Evolutionary conservation across 2,888 invertebrate genomes (phyloP).

Genomic region (Onchidella celtica): DNA sequence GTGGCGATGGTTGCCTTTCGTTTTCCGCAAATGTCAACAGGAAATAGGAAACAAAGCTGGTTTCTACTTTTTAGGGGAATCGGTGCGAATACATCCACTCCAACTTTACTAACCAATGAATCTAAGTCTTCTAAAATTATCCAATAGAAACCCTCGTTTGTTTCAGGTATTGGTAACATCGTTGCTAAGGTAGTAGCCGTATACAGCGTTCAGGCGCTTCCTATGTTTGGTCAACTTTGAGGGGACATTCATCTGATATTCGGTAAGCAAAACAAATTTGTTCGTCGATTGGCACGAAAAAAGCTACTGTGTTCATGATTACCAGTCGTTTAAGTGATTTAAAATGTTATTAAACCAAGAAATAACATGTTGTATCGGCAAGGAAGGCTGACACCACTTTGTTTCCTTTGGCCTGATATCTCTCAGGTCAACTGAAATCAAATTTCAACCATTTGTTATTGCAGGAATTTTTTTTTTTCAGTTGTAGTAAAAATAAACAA

Average conservation of each 20-base stretch:
- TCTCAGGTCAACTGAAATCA: no score
- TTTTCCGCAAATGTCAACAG: neutral
- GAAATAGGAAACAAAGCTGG: neutral
- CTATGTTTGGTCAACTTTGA: neutral
- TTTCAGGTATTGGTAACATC: neutral
- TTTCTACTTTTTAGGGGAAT: neutral
- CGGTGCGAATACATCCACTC: neutral
- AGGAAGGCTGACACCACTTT: no score
- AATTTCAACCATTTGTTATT: no score
- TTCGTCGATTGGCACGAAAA: no score
- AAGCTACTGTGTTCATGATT: no score
- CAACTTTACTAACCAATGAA: neutral
- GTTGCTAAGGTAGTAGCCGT: neutral
- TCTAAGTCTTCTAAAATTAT: neutral
- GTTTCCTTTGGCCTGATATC: no score
- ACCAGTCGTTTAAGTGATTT: no score
- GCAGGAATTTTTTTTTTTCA: no score
- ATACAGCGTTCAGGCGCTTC: neutral
- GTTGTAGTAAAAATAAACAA: no score
- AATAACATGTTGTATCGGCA: no score
- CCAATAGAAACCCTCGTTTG: neutral
- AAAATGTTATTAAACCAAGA: no score
- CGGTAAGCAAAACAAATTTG: no score
- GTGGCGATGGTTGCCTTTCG: neutral
- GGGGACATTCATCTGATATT: neutral